Evolutionary conservation across 2,888 invertebrate genomes (phyloP).

Genomic region (Prenolepis imparis): DNA sequence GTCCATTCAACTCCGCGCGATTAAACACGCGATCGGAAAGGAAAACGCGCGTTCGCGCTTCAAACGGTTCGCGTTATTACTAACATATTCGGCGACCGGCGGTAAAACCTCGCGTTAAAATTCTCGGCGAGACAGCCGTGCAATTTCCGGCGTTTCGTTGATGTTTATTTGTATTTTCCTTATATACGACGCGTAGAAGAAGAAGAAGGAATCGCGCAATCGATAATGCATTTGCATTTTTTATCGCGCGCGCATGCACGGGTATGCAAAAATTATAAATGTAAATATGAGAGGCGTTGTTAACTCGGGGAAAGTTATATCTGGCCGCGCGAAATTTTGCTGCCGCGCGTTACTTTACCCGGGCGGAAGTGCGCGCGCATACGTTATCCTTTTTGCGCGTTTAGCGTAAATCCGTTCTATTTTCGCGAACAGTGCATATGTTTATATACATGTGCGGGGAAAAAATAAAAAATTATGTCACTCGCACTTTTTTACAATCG

Average conservation of each 20-base stretch:
- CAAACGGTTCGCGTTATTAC: constrained; percentile 35
- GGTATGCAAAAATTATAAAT: constrained; percentile 35
- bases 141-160: background rate
- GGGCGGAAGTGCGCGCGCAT: constrained; percentile 19
- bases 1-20: constrained; percentile 53
- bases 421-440: background rate
- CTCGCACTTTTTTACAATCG: constrained; percentile 19
- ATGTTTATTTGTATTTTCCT: background rate
- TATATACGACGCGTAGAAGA: background rate
- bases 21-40: constrained; percentile 47
- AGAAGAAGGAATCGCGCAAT: background rate
- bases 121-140: background rate
- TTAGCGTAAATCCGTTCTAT: constrained; percentile 42
- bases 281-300: constrained; percentile 22
- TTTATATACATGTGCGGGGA: background rate
- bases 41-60: constrained; percentile 35
- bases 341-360: background rate
- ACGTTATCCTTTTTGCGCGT: constrained; percentile 32
- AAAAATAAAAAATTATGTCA: background rate
- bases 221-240: constrained; percentile 49
- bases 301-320: constrained; percentile 1
- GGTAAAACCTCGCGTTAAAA: background rate
- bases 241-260: constrained; percentile 12
- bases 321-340: constrained; percentile 28
- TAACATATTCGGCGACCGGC: constrained; percentile 14